phyloP scores from a whole-genome alignment of 2,888 invertebrate genomes.

The Myopa tessellatipennis region DNA sequence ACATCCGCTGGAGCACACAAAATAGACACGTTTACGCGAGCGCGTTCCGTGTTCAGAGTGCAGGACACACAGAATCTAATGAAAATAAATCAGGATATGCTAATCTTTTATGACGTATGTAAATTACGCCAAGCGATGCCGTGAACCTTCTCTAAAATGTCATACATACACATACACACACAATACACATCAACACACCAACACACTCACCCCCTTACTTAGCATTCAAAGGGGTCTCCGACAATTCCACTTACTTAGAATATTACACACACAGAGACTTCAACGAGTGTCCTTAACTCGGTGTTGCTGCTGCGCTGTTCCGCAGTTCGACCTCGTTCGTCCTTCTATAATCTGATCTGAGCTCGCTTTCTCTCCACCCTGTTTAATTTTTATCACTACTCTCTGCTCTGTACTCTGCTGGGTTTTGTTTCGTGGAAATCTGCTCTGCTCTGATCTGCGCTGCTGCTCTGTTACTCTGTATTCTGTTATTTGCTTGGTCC shows the following conservation, averaged over 20 bases:
- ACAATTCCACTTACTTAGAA: background rate
- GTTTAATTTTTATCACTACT: no score
- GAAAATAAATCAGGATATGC: constrained; percentile 53
- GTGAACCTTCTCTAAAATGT: background rate
- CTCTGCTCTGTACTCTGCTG: no score
- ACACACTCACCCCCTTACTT: background rate
- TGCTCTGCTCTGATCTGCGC: no score
- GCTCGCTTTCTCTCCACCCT: no score
- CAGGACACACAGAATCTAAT: constrained; percentile 46
- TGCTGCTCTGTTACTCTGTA: no score
- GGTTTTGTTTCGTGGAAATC: no score
- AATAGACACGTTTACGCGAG: background rate
- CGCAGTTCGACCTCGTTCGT: no score
- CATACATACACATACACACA: background rate
- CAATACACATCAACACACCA: background rate
- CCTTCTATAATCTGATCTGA: no score
- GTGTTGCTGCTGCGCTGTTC: background rate
- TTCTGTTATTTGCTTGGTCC: no score
- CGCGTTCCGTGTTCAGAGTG: background rate
- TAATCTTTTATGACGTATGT: constrained; percentile 52
- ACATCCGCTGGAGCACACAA: background rate
- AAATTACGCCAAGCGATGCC: constrained; percentile 45
- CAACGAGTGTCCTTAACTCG: background rate
- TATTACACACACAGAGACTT: background rate
- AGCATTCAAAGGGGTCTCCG: no score